A percentile compares a stretch with the other conserved stretches of the same genome.
Evolutionary conservation across 2,113 vertebrate genomes (phyloP).

Genomic region (Oreochromis spilurus): DNA sequence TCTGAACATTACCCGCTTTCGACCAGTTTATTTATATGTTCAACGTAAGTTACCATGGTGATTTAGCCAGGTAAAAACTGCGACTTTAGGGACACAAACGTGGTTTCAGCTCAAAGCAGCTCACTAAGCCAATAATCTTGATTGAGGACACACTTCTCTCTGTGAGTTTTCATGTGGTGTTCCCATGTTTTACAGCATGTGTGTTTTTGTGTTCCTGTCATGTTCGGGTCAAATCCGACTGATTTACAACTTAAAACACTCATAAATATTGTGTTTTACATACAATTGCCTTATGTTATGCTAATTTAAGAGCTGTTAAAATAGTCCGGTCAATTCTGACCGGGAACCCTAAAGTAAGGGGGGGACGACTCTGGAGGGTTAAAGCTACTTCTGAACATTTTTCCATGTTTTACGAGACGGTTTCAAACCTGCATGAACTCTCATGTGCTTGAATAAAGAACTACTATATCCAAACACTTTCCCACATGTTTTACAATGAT

Average conservation of each 20-base stretch:
- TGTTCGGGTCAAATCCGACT: rapidly evolving
- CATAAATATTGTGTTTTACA: neutral
- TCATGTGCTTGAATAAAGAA: neutral
- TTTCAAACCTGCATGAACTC: neutral
- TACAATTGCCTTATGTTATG: rapidly evolving
- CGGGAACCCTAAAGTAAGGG: neutral
- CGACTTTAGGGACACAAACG: neutral
- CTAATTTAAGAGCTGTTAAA: neutral
- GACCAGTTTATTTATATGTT: neutral
- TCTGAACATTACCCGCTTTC: neutral
- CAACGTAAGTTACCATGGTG: neutral
- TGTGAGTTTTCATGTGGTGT: neutral
- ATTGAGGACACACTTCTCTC: neutral
- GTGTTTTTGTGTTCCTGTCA: neutral
- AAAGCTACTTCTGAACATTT: neutral
- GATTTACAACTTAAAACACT: neutral
- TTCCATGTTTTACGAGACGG: neutral
- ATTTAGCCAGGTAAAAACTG: neutral
- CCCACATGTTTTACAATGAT: neutral
- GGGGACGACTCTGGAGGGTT: neutral
- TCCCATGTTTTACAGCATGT: neutral
- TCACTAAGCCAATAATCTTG: neutral
- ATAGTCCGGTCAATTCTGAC: neutral
- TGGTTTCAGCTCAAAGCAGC: neutral
- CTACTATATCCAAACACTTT: neutral